phyloP scores from a whole-genome alignment of 2,797 vertebrate genomes.

The Clarias pachynema region DNA sequence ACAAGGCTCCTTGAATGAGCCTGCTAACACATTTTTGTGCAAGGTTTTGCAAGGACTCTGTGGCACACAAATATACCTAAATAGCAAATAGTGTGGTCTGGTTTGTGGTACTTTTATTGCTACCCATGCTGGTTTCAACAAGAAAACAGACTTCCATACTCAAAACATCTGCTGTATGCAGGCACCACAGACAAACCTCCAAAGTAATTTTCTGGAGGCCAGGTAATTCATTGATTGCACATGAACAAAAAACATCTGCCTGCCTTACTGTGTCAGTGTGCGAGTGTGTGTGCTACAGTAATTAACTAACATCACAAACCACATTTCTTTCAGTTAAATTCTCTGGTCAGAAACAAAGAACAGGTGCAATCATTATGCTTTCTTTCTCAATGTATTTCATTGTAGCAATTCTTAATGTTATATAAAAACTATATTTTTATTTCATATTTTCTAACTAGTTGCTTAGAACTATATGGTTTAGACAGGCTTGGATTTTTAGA shows the following conservation, averaged over 20 bases:
- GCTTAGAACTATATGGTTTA: not conserved
- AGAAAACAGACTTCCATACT: conserved; percentile 48
- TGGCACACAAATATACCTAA: conserved; percentile 41
- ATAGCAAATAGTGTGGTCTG: conserved; percentile 49
- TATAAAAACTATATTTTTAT: not conserved
- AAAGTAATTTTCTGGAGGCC: conserved; percentile 26
- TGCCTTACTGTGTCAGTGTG: conserved; percentile 26
- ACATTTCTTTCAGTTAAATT: conserved; percentile 57
- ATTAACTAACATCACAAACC: conserved; percentile 61
- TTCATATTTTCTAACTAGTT: not conserved
- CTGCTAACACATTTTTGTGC: conserved; percentile 36
- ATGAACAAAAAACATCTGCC: conserved; percentile 55
- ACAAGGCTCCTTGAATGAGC: not conserved
- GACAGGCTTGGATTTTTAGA: not conserved
- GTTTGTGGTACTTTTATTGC: conserved; percentile 53
- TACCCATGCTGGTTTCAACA: conserved; percentile 46
- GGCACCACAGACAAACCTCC: conserved; percentile 21
- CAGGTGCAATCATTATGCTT: conserved; percentile 66
- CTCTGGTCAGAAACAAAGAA: conserved; percentile 59
- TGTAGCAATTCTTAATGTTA: not conserved
- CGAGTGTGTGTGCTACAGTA: conserved; percentile 46
- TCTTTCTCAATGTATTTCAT: conserved; percentile 61
- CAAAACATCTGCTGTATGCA: conserved; percentile 50
- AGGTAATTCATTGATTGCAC: conserved; percentile 51
- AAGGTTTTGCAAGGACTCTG: conserved; percentile 7